Evolutionary conservation across 1,140 invertebrate genomes (phyloP).

Genomic region (Temnothorax curvispinosus): DNA sequence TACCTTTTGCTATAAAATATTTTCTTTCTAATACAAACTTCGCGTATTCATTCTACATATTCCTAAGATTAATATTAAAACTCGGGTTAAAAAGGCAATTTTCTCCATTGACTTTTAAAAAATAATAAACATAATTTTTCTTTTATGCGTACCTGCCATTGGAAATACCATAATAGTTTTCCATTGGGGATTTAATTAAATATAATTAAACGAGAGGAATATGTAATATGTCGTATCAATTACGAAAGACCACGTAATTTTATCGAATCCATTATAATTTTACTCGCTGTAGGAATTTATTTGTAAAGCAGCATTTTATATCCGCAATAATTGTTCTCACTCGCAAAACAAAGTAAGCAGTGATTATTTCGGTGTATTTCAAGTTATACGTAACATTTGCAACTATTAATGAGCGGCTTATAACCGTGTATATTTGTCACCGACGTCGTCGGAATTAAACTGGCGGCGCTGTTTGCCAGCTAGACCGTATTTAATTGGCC

Average conservation of each 20-base stretch:
- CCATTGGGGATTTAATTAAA: neutral
- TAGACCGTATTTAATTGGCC: slow-evolving; percentile 59
- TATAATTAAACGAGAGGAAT: slow-evolving; percentile 16
- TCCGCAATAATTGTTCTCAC: neutral
- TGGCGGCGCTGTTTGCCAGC: slow-evolving; percentile 45
- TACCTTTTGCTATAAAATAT: neutral
- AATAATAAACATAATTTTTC: neutral
- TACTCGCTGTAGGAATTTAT: neutral
- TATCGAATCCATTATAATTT: slow-evolving; percentile 10
- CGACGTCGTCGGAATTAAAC: slow-evolving; percentile 46
- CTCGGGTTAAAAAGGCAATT: neutral
- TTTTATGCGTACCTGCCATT: neutral
- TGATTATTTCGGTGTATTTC: neutral
- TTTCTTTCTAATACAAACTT: slow-evolving; percentile 29
- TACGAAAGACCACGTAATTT: slow-evolving; percentile 1
- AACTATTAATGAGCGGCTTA: slow-evolving; percentile 53
- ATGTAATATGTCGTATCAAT: neutral
- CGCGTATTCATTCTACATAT: neutral
- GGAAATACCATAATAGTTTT: neutral
- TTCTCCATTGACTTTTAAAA: neutral
- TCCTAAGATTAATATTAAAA: neutral
- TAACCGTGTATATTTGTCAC: slow-evolving; percentile 55
- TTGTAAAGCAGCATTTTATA: neutral
- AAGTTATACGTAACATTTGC: slow-evolving; percentile 24
- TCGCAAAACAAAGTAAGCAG: neutral